Evolutionary conservation across 2,113 vertebrate species (phyloP).

Genomic region (Formicarius rufipectus): DNA sequence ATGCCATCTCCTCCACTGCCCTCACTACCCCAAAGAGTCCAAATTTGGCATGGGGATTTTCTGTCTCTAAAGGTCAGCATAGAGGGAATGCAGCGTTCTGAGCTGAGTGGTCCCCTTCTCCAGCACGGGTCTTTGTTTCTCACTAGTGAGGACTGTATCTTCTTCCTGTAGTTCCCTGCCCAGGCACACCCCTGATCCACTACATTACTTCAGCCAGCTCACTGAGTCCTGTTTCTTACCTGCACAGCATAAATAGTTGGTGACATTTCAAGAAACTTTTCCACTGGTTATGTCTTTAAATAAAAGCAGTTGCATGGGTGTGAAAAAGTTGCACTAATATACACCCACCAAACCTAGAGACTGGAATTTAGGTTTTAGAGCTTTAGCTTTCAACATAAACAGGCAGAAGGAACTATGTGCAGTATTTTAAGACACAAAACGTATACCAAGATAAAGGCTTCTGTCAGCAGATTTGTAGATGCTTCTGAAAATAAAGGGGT

Average conservation of each 20-base stretch:
- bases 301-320: not conserved
- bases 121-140: rapidly evolving
- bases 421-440: not conserved
- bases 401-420: not conserved
- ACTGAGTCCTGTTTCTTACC: not conserved
- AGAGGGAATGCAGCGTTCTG: rapidly evolving
- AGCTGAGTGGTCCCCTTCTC: not conserved
- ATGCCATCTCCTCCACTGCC: not conserved
- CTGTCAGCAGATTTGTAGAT: not conserved
- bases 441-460: not conserved
- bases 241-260: rapidly evolving
- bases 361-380: not conserved
- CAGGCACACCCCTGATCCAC: not conserved
- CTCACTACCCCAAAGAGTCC: not conserved
- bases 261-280: not conserved
- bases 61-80: not conserved
- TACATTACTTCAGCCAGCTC: not conserved
- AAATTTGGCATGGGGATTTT: not conserved
- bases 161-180: not conserved
- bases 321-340: not conserved
- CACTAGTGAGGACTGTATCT: not conserved
- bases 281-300: rapidly evolving
- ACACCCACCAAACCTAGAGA: not conserved
- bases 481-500: not conserved
- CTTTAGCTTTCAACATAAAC: not conserved